Base-by-base conservation (phyloP, 2,113 vertebrate species). In the Corvus moneduloides region DNA sequence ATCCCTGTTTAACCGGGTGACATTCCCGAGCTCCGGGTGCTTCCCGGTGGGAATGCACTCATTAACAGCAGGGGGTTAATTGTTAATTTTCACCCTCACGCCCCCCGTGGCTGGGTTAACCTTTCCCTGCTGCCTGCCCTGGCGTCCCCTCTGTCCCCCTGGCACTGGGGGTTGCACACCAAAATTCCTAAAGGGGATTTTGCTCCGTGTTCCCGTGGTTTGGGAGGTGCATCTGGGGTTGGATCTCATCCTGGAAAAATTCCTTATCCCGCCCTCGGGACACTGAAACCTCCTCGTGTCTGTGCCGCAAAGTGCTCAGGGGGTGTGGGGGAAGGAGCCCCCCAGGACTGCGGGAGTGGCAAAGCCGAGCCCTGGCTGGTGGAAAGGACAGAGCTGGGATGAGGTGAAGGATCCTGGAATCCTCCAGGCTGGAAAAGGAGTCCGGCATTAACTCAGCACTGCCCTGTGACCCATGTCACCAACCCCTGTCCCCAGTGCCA, bases 211-310 rank as follows among this genome's bases (percentile, higher is more conserved):
- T 22, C 33, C 78, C 5, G 8, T 14, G n/a, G 32, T 28, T 21
- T 24, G 15, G 8, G n/a, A 35, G 37, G 3, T 3, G 24, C 33
- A 17, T 6, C n/a, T n/a, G 55, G 39, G 27, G 32, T 18, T 3
- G 7, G 21, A 12, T 33, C 33, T 48, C 55, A 16, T 17, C 69
- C 56, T 3, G 19, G 30, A 56, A 55, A 41, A 46, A 9, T 6
- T 4, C 7, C 16, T 0, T 7, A 3, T 52, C 27, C 8, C 7
- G 5, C 59, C 32, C 49, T 0, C 0, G 1, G 69, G 68, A 19
- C 10, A 0, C 43, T 4, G 9, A 13, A 37, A 76, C 3, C 49
- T 49, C 7, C 26, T 59, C 33, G 20, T 22, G 18, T 10, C 11
- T 4, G 11, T 48, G 59, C 43, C 54, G 11, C 35, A 3, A 4